Base-by-base conservation (phyloP, 2,888 invertebrate species). In the Drosophila hamatofila region DNA sequence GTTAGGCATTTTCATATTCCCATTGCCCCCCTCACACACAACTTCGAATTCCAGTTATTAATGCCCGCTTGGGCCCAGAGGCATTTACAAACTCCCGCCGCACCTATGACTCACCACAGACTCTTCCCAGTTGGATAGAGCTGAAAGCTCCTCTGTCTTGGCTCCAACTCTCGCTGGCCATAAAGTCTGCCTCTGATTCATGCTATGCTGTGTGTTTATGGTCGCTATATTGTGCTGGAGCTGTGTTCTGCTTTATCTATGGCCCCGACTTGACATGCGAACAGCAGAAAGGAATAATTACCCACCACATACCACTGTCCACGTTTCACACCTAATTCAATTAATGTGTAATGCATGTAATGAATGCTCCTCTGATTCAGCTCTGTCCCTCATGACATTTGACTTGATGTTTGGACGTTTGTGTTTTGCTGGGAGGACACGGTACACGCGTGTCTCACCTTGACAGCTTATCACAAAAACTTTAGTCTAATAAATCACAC, bases 301-400 rank as follows among this genome's bases (percentile, higher is more conserved):
- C 69, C 57, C 65, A n/a, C 27, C 30, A 70, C 63, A 75, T 69
- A 64, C 71, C 88, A 65, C 65, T 39, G 49, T 35, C 67, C 48
- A 64, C 67, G 56, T 51, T 68, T 81, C 72, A 25, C 79, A 70
- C 84, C 63, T 89, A 89, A 84, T 84, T 84, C 63, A 87, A 87
- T 84, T 89, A 84, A 89, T 79, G 72, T 71, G 54, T 66, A 76
- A 83, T 75, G 70, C 70, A 75, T 67, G 52, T 60, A 72, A 57
- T 69, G 56, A 74, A 59, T 42, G 39, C 55, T 49, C 23, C 65
- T 63, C 68, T 64, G 67, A 81, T 77, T 79, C 42, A 11, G 41
- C n/a, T 76, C 11, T 65, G 46, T 54, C 23, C 54, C 49, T 54
- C 46, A 65, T 66, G 70, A 77, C 79, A 76, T 84, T 84, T 88